Evolutionary conservation across 2,888 invertebrate genomes (phyloP), one percentile per base, ranked within the genome.

Genomic region (Zygaena filipendulae): DNA sequence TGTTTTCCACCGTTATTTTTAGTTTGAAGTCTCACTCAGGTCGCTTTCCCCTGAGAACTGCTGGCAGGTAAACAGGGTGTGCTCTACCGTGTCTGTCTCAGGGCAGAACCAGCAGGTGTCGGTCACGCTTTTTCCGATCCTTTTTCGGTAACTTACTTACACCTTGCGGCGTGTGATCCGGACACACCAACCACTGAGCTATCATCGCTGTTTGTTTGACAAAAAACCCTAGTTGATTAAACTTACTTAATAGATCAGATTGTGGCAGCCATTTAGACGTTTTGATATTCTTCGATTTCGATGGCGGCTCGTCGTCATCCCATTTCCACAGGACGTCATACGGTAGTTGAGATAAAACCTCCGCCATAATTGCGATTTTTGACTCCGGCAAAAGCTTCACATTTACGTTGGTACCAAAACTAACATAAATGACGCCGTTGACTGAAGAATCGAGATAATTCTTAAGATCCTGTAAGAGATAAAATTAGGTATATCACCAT

Each of bases 311-410:
- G 4, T 59, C 56, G 3, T 41, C 43, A 30, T 64, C 59, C 59
- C 60, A 70, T 41, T 72, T 77, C 61, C 61, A 72, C 3, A 77
- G 25, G 2, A 79, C 55, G 20, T 60, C 47, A 32, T 69, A 72
- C 1, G 64, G 63, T 10, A 75, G 33, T 13, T 50, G 38, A 1
- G 58, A 52, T 24, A 80, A 62, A 0, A 52, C 67, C 8, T 43
- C 45, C 1, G 62, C 23, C n/a, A 75, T 41, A 0, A 43, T 30
- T 23, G 50, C 33, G 3, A 57, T 42, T 24, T 30, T 48, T 13
- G 56, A 47, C 8, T 45, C 35, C n/a, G 61, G 49, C 14, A 72
- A 35, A 4, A 38, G 16, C 1, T 49, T 38, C 2, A 59, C 49
- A 16, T 52, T 42, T 1, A 71, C 53, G 20, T 70, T 66, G 1